phyloP scores from a whole-genome alignment of 1,140 invertebrate genomes.

The Drosophila punjabiensis region DNA sequence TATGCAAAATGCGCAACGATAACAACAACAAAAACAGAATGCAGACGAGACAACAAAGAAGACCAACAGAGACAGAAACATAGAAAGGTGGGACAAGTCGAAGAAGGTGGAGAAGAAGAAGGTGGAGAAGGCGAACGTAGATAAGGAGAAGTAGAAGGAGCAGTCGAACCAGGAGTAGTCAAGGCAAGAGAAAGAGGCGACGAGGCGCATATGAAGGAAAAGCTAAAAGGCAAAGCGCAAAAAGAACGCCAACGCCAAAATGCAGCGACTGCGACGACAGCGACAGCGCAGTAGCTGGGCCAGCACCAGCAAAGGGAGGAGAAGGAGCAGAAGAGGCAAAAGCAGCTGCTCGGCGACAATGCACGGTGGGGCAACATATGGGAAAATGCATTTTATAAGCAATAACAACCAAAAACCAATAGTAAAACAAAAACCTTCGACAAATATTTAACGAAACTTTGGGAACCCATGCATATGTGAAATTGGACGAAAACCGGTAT shows the following conservation, averaged over 20 bases:
- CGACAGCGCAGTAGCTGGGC: slow-evolving; percentile 36
- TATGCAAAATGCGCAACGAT: slow-evolving; percentile 63
- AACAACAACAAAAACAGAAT: slow-evolving; percentile 46
- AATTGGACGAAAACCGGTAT: background rate
- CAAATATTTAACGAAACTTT: background rate
- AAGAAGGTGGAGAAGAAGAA: background rate
- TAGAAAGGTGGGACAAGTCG: background rate
- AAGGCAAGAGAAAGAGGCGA: slow-evolving; percentile 6
- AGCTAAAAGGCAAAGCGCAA: slow-evolving; percentile 77
- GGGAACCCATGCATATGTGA: background rate
- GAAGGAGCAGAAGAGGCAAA: slow-evolving; percentile 26
- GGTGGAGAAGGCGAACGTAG: background rate
- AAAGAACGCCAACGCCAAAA: slow-evolving; percentile 80
- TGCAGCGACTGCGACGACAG: slow-evolving; percentile 58
- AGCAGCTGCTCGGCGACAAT: slow-evolving; percentile 46
- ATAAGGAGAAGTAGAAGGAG: slow-evolving; percentile 11
- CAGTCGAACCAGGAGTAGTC: slow-evolving; percentile 1
- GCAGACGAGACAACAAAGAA: slow-evolving; percentile 78
- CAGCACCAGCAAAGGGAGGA: slow-evolving; percentile 8
- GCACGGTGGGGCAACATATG: slow-evolving; percentile 22
- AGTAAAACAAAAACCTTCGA: background rate
- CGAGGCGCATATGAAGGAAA: slow-evolving; percentile 59
- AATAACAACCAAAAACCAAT: background rate
- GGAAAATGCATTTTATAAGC: background rate
- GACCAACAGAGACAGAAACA: slow-evolving; percentile 51